These are phyloP conservation scores for Chymomyza procnemis DNA, from an alignment of 2,888 invertebrate genomes.

Conservation along the genomic window DNA sequence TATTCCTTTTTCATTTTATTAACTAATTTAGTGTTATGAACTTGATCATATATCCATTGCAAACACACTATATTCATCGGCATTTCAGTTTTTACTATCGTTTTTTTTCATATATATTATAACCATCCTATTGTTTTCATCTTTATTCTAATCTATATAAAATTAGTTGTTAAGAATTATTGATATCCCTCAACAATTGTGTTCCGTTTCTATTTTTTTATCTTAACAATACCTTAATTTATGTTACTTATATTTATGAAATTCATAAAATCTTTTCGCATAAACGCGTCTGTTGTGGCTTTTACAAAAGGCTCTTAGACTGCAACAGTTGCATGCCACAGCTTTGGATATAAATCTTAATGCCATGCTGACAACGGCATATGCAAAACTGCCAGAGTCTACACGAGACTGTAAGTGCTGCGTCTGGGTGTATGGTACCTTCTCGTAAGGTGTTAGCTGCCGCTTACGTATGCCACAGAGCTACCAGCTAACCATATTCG, in stretches of 20 bases:
- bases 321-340: background rate
- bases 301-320: background rate
- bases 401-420: background rate
- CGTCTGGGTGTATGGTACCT: background rate
- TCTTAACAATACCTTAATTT: too few relatives aligned
- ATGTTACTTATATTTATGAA: background rate
- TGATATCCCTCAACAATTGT: too few relatives aligned
- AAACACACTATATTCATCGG: too few relatives aligned
- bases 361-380: constrained; percentile 33
- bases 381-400: constrained; percentile 18
- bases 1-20: too few relatives aligned
- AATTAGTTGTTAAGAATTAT: too few relatives aligned
- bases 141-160: too few relatives aligned
- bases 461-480: constrained; percentile 11
- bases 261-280: background rate
- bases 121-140: too few relatives aligned
- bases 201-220: too few relatives aligned
- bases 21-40: too few relatives aligned
- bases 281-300: background rate
- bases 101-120: too few relatives aligned
- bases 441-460: background rate
- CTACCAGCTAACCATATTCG: constrained; percentile 16
- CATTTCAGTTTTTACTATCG: too few relatives aligned
- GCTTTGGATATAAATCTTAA: constrained; percentile 32
- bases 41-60: too few relatives aligned